Evolutionary conservation across 1,140 invertebrate species (phyloP), one percentile per base, ranked within the genome.

Genomic region (Brachionus rotundiformis): DNA sequence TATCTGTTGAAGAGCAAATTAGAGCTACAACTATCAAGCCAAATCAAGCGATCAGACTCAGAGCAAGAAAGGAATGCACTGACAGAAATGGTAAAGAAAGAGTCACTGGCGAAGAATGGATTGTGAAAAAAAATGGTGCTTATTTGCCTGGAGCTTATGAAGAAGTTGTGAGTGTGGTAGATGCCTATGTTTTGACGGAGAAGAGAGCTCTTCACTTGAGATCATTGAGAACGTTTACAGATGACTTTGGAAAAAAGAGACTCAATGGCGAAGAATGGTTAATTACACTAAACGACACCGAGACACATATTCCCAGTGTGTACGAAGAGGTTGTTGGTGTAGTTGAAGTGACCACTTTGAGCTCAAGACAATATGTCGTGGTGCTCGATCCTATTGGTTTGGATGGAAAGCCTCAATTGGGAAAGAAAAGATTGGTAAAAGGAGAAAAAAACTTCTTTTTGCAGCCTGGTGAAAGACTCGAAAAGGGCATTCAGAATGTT

Each of bases 181-280:
- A 89, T 83, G 89, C 89, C 4, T 86, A 88, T 84, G 88, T 89
- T 8, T 84, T 90, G 10, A 90, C 88, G 33, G 89, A 90, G 82
- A 90, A 90, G 88, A 87, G 86, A 85, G 90, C 89, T 27, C 83
- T 90, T 3, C 89, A 89, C 81, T 85, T 90, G 84, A 83, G 86
- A 31, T 86, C 89, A 8, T 81, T 87, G n/a, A 86, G 85, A 77
- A 89, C 89, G 44, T 90, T 89, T 84, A 87, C 84, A 41, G 90
- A 90, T 86, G 86, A 88, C 61, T 88, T 87, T 84, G 86, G 86
- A 13, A 84, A 87, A 7, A 82, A 82, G 0, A 82, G 89, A n/a
- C 89, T 89, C 82, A 89, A 89, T 84, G 90, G 90, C 41, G 90
- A 90, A 83, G 89, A 90, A 83, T 90, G 90, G 89, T 82, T 90